These are phyloP conservation scores for Nasonovia ribisnigri DNA, from an alignment of 2,888 invertebrate genomes.

Conservation along the genomic window DNA sequence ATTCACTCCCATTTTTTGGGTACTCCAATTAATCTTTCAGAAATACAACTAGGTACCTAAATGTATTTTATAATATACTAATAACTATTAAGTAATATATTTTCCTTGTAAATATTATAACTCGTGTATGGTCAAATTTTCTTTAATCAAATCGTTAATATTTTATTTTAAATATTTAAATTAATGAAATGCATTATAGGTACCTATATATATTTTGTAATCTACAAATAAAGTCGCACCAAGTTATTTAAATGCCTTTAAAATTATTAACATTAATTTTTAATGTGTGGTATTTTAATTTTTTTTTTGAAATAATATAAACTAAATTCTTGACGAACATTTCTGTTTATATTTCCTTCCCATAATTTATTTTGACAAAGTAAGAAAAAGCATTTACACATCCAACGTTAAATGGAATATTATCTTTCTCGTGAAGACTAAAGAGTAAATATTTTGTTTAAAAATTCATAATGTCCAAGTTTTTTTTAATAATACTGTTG, in stretches of 20 bases:
- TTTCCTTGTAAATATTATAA: background rate
- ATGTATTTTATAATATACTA: background rate
- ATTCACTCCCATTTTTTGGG: background rate
- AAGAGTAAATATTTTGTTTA: constrained; percentile 13
- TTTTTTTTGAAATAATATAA: background rate
- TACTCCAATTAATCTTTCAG: background rate
- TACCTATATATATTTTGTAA: background rate
- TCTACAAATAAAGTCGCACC: background rate
- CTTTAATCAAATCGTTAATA: no score
- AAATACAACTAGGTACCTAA: background rate
- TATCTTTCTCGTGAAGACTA: background rate
- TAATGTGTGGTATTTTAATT: background rate
- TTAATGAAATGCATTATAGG: no score
- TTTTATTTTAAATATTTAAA: no score
- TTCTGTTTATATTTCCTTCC: background rate
- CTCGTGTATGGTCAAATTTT: background rate
- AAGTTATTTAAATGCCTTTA: no score
- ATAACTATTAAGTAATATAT: background rate
- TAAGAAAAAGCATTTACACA: background rate
- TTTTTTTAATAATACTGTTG: background rate
- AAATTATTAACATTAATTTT: no score
- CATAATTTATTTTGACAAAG: background rate
- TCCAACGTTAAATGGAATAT: background rate
- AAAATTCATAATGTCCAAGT: constrained; percentile 25
- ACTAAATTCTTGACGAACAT: background rate